These are phyloP conservation scores for Bubalus kerabau DNA, from an alignment of 2,113 vertebrate genomes.

Conservation along the genomic window DNA sequence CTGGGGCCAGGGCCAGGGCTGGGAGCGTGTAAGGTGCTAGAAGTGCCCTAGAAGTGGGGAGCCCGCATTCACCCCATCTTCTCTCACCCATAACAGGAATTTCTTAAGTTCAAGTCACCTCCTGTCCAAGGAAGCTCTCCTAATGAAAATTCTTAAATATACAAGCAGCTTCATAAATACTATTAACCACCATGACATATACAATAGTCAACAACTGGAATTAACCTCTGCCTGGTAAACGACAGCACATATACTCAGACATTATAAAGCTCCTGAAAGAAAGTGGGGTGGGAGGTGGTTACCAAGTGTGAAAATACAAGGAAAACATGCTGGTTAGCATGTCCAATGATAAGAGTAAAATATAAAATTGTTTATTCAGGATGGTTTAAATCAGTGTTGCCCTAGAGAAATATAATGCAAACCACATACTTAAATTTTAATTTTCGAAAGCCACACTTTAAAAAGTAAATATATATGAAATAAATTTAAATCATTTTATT, in stretches of 20 bases:
- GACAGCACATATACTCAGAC: neutral
- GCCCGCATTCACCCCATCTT: neutral
- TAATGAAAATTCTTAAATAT: neutral
- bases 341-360: neutral
- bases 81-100: neutral
- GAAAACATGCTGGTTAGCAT: neutral
- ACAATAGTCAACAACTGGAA: neutral
- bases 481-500: neutral
- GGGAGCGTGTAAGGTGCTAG: accelerated
- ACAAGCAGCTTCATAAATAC: neutral
- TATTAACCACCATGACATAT: neutral
- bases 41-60: neutral
- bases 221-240: neutral
- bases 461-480: neutral
- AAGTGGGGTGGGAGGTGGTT: neutral
- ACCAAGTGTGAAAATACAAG: neutral
- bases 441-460: neutral
- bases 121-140: neutral
- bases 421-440: neutral
- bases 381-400: neutral
- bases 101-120: neutral
- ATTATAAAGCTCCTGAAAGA: neutral
- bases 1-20: neutral
- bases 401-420: neutral
- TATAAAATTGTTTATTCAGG: neutral